Evolutionary conservation across 2,797 vertebrate genomes (phyloP), one percentile per base, ranked within the genome.

Genomic region (Amblyraja radiata): DNA sequence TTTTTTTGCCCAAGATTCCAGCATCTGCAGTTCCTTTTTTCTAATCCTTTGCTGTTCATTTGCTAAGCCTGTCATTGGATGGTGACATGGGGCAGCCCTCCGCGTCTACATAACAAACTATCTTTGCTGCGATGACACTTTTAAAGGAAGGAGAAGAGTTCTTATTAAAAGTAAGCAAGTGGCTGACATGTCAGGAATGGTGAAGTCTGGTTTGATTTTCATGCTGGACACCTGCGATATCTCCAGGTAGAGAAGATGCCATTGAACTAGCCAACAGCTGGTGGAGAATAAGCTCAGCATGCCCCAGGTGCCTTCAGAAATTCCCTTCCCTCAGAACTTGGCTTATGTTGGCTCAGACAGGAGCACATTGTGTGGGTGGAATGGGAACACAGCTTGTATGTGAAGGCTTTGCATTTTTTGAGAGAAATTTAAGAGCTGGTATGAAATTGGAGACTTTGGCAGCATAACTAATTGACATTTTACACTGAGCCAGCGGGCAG

Each of bases 401-500:
- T 88, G 84, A 88, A 88, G 61, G 63, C 32, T 88, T 88, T 32
- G 16, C 84, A 68, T 88, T 88, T 81, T 83, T 88, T 68, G 84
- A n/a, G 2, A 16, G 84, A 68, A 88, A 88, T 88, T 68, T 68
- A 88, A 88, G 84, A 88, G 61, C 61, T 88, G 84, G 16, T 68
- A 32, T 88, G 84, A 88, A 88, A 88, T 36, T 39, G 61, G 84
- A 88, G 84, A 68, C 61, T 88, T 88, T 68, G 63, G 63, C 32
- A 68, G 84, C 84, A 32, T 68, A 68, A 68, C 84, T 68, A 88
- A 88, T 88, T 88, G 63, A 88, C 84, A 68, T 88, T 88, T 36
- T 88, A 88, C 84, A 88, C n/a, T 88, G n/a, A 68, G 84, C 84
- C 21, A 68, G 84, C 84, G 32, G 84, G 84, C 63, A 68, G 84